A percentile compares a stretch with the other conserved stretches of the same genome.
Conservation (phyloP, 1,140 invertebrate genomes). For the Nasonia longicornis region DNA sequence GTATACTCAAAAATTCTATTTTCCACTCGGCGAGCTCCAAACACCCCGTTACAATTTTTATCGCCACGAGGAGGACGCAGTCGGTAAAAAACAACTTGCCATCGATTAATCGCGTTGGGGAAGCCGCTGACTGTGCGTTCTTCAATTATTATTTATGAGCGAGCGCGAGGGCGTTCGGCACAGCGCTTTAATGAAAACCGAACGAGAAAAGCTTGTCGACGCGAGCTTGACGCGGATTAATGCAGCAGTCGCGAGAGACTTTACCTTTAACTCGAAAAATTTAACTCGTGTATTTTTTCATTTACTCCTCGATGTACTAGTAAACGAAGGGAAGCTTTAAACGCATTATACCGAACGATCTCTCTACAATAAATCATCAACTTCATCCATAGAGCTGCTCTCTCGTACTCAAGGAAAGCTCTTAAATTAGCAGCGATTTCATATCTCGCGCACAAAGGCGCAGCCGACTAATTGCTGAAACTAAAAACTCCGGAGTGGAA, state of each 20-base stretch:
- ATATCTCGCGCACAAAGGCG: background rate
- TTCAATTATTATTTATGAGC: conserved; percentile 48
- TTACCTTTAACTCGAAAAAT: too few species aligned
- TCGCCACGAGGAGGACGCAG: background rate
- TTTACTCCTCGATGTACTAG: too few species aligned
- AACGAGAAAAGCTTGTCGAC: conserved; percentile 24
- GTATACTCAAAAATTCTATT: background rate
- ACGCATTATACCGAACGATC: background rate
- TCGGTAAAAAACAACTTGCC: background rate
- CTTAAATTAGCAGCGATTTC: conserved; percentile 5
- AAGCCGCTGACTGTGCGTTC: background rate
- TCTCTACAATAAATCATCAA: background rate
- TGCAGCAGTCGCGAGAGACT: background rate
- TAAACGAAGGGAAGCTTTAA: background rate
- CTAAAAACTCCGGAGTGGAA: background rate
- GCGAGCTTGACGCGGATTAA: conserved; percentile 25
- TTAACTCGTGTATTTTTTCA: too few species aligned
- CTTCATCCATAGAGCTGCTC: background rate
- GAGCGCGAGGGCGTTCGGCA: background rate
- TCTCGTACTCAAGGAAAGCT: background rate
- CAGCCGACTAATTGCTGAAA: background rate
- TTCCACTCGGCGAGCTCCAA: background rate
- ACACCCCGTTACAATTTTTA: background rate
- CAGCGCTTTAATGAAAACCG: conserved; percentile 46
- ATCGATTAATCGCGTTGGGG: conserved; percentile 43